Base-by-base conservation (phyloP, 2,113 vertebrate genomes). In the Nyctereutes procyonoides region DNA sequence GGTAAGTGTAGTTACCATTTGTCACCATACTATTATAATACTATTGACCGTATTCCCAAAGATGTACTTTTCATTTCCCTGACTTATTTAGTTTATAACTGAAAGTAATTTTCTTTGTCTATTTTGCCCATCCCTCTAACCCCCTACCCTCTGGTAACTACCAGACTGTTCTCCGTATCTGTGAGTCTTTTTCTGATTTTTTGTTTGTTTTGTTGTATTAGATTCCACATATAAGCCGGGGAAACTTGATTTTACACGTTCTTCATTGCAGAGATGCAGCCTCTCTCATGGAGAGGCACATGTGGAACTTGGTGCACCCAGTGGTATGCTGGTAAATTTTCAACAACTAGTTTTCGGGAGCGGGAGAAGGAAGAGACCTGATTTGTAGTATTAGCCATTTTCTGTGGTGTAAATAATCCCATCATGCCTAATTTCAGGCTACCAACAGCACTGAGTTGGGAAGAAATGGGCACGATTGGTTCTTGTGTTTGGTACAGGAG, bases 281-380 rank as follows among this genome's bases (percentile, higher is more conserved):
- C 20, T 69, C 20, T 55, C 63, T 85, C 83, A 51, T 5, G 38
- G 35, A 83, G 56, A 62, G 81, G 35, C 58, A 30, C 15, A 6
- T 43, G 35, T 83, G 35, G 63, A 16, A n/a, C 38, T 35, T 22
- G 60, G 60, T 26, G 26, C 22, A 48, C 43, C 83, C 30, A 53
- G 2, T 38, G 51, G 85, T 43, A 58, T 20, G n/a, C 43, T 88
- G 69, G 26, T 20, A 60, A 58, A 58, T 58, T 43, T 9, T 62
- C 56, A 62, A 48, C 28, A 60, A 13, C 51, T 24, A 69, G 32
- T 8, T 38, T 24, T 28, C 22, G 2, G 76, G 9, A 17, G 26
- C 15, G 3, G 30, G 26, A 17, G 8, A 0, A 1, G 28, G 28
- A 11, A 20, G 19, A n/a, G 38, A 19, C 17, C 2, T 19, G 55